These are phyloP conservation scores for Gasteruption jaculator DNA, from an alignment of 2,888 invertebrate species.

Conservation along the genomic window DNA sequence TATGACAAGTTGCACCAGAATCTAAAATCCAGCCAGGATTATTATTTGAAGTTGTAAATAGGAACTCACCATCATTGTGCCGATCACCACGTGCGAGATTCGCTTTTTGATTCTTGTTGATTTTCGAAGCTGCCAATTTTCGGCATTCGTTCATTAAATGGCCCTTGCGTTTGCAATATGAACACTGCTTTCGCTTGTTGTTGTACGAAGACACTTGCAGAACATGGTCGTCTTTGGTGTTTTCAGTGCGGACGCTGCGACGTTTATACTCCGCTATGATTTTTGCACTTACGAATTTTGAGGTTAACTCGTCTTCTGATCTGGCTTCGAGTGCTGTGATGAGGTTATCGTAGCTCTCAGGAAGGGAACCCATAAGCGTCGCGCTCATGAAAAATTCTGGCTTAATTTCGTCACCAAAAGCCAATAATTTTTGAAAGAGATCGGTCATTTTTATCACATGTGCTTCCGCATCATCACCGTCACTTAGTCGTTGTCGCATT, in stretches of 20 bases:
- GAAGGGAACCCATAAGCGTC: constrained; percentile 11
- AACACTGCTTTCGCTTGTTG: not conserved
- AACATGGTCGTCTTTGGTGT: no score
- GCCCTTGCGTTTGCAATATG: no score
- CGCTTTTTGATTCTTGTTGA: no score
- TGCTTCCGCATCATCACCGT: no score
- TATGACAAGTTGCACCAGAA: constrained; percentile 23
- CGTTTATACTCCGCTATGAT: constrained; percentile 1
- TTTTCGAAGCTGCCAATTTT: not conserved
- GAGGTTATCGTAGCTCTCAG: constrained; percentile 9
- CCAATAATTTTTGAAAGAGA: no score
- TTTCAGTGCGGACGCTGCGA: not conserved
- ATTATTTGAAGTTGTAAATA: no score
- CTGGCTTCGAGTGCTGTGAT: constrained; percentile 10
- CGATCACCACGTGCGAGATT: no score
- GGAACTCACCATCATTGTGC: no score
- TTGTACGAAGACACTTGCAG: no score
- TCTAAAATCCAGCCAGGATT: constrained; percentile 22
- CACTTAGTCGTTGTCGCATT: no score
- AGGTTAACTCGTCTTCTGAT: constrained; percentile 11
- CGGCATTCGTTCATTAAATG: no score
- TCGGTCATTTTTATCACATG: no score
- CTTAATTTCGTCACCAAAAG: not conserved
- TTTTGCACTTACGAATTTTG: not conserved
- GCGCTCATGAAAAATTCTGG: constrained; percentile 6